Conservation (phyloP, 2,797 vertebrate species). For the Strix occidentalis region DNA sequence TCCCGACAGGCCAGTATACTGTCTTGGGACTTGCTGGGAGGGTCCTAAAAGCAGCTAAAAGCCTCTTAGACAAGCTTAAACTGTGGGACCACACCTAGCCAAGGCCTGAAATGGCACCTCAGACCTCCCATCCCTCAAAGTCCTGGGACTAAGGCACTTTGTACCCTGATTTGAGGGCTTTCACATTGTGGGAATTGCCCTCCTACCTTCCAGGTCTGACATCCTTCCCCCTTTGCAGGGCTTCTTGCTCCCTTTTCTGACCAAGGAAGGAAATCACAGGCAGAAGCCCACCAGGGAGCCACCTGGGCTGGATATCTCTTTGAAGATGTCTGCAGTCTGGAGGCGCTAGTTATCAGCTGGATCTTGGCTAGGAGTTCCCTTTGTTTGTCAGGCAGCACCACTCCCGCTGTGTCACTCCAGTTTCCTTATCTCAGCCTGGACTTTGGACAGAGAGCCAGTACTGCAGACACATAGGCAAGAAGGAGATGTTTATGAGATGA, state of each 20-base stretch:
- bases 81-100: not conserved
- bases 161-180: not conserved
- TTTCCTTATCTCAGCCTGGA: slow-evolving; percentile 9
- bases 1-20: not conserved
- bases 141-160: not conserved
- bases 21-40: not conserved
- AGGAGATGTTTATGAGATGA: not conserved
- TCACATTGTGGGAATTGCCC: rapidly evolving
- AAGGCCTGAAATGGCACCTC: not conserved
- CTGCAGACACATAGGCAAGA: not conserved
- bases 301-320: not conserved
- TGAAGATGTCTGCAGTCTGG: not conserved
- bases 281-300: not conserved
- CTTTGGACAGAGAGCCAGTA: not conserved
- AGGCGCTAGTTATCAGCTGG: not conserved
- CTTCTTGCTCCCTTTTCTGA: not conserved
- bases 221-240: not conserved
- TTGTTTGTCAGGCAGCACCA: slow-evolving; percentile 7
- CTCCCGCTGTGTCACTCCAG: not conserved
- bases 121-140: not conserved
- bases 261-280: not conserved
- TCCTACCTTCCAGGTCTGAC: not conserved
- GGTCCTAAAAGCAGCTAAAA: not conserved
- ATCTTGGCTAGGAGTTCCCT: not conserved
- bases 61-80: not conserved